Percentiles rank a stretch among this genome's conserved stretches.
Evolutionary conservation across 2,797 vertebrate species (phyloP).

Genomic region (Paedocypris micromegethes): DNA sequence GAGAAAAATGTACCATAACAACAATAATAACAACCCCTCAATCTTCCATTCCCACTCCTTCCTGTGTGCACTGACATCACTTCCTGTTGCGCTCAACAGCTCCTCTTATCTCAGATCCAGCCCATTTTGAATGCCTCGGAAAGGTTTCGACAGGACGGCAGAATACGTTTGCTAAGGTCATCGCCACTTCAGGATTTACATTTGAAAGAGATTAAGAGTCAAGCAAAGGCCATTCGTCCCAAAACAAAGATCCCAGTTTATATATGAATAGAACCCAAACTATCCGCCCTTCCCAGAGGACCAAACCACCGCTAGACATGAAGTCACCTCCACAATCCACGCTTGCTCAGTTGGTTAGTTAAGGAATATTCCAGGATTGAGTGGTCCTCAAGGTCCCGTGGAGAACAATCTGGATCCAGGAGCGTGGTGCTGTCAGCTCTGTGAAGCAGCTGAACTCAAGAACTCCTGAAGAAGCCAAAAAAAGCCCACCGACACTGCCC

Average conservation of each 20-base stretch:
- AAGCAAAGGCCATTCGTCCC: slow-evolving; percentile 21
- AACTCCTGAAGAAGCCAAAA: slow-evolving; percentile 38
- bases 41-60: slow-evolving; percentile 19
- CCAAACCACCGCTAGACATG: slow-evolving; percentile 2
- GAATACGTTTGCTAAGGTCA: slow-evolving; percentile 25
- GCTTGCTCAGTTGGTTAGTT: not conserved
- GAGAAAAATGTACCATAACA: slow-evolving; percentile 4
- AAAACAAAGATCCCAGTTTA: slow-evolving; percentile 22
- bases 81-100: slow-evolving; percentile 16
- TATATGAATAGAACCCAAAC: slow-evolving; percentile 30
- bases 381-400: not conserved
- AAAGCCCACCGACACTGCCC: slow-evolving; percentile 32
- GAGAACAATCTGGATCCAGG: not conserved
- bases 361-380: not conserved
- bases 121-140: slow-evolving; percentile 6
- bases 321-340: not conserved
- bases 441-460: slow-evolving; percentile 43
- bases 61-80: slow-evolving; percentile 25
- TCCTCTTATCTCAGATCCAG: slow-evolving; percentile 28
- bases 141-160: slow-evolving; percentile 15
- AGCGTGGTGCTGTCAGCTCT: slow-evolving; percentile 21
- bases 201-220: slow-evolving; percentile 16
- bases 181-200: slow-evolving; percentile 26
- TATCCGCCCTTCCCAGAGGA: slow-evolving; percentile 26
- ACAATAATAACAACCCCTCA: slow-evolving; percentile 9